Evolutionary conservation across 2,797 vertebrate species (phyloP), one percentile per base, ranked within the genome.

Genomic region (Thunnus albacares): DNA sequence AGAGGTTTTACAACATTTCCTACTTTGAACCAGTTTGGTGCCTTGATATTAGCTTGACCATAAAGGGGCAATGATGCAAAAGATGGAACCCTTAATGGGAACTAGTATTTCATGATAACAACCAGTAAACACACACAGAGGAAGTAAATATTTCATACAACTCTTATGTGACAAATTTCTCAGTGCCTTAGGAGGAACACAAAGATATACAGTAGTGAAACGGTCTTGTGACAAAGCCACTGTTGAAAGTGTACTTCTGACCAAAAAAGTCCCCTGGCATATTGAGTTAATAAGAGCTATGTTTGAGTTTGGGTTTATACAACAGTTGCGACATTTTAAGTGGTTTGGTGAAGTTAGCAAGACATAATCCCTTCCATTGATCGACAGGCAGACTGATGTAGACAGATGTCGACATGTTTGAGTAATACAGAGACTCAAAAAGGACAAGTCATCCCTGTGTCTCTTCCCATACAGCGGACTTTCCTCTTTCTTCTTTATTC

Each of bases 261-360:
- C 59, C 71, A 85, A 75, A 69, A 90, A 95, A 93, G 67, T 92
- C 87, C 90, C 87, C 43, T 47, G 62, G 77, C 43, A 66, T 67
- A 80, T 45, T 87, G 57, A 85, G 60, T 88, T 81, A 83, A 71
- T 58, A 75, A 62, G 52, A 84, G 84, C 61, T 82, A 78, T 82
- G 77, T 83, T 80, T 85, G 71, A 33, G 26, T 81, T 81, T 75
- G 45, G 81, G 71, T 85, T 90, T 70, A 49, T 33, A 82, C 58
- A 78, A 83, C 43, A 30, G 68, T 75, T 78, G 70, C 49, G 35
- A 72, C 53, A 69, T 79, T 89, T 79, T 77, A 71, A 81, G 80
- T 73, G 77, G 77, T 87, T 83, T 87, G 77, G 70, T 79, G 73
- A 83, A 79, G 83, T 90, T 75, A 79, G 71, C 61, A 58, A 52